A percentile compares a stretch with the other conserved stretches of the same genome.
Evolutionary conservation across 2,113 vertebrate genomes (phyloP).

Genomic region (Cacatua alba): DNA sequence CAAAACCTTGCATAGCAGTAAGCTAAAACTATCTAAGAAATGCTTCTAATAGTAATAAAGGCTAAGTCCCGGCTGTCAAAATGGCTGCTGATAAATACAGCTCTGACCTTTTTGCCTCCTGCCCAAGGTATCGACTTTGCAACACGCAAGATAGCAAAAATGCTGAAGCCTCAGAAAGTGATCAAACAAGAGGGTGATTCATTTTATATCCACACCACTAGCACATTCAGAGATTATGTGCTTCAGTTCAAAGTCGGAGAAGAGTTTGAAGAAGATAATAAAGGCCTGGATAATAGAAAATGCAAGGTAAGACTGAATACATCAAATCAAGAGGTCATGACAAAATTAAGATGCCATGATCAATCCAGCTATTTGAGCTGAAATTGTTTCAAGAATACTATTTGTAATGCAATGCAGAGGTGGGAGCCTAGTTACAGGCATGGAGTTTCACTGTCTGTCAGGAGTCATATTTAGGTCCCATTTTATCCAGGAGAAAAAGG

Average conservation of each 20-base stretch:
- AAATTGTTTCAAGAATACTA: background rate
- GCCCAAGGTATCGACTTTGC: conserved; percentile 79
- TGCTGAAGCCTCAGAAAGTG: conserved; percentile 84
- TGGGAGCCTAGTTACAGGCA: background rate
- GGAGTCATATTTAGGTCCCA: background rate
- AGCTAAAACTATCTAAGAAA: background rate
- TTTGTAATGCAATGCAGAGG: background rate
- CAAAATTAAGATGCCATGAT: background rate
- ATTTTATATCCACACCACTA: conserved; percentile 81
- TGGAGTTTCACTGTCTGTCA: background rate
- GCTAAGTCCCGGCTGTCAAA: background rate
- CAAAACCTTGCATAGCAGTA: background rate
- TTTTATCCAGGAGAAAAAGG: background rate
- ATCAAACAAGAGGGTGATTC: conserved; percentile 80
- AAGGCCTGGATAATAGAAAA: conserved; percentile 86
- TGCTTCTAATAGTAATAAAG: background rate
- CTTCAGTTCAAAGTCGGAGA: conserved; percentile 82
- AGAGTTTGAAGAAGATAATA: conserved; percentile 87
- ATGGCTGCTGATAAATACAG: background rate
- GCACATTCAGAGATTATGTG: conserved; percentile 80
- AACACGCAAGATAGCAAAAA: conserved; percentile 82
- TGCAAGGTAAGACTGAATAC: conserved; percentile 77
- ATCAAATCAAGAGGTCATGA: background rate
- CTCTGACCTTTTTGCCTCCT: background rate
- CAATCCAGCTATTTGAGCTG: background rate